phyloP scores from a whole-genome alignment of 2,113 vertebrate species.

The Cairina moschata region DNA sequence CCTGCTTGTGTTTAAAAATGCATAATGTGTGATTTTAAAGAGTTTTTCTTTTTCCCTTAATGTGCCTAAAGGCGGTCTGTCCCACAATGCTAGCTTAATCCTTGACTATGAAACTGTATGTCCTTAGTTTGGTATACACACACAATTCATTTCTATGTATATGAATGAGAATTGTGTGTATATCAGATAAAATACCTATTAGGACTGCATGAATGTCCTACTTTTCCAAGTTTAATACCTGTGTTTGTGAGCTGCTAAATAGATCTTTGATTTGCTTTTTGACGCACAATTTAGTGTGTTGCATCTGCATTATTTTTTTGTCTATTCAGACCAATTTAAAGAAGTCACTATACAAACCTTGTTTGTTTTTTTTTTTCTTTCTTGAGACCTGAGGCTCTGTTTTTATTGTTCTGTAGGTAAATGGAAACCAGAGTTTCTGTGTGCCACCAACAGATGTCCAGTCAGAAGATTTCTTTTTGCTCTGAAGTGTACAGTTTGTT shows the following conservation, averaged over 20 bases:
- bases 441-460: not conserved
- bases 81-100: not conserved
- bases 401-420: not conserved
- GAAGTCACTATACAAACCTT: not conserved
- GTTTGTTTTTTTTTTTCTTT: not conserved
- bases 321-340: not conserved
- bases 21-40: not conserved
- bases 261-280: not conserved
- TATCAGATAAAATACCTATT: not conserved
- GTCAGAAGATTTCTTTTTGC: not conserved
- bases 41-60: not conserved
- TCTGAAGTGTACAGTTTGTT: not conserved
- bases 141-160: not conserved
- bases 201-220: not conserved
- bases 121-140: too few species aligned
- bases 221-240: not conserved
- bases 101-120: not conserved
- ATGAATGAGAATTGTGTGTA: not conserved
- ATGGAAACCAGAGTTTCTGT: not conserved
- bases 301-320: not conserved
- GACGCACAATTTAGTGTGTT: not conserved
- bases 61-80: not conserved
- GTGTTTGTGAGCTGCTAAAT: not conserved
- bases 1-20: not conserved
- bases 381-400: not conserved